Conservation (phyloP, 2,888 invertebrate genomes). For the Mycalesis mineus region DNA sequence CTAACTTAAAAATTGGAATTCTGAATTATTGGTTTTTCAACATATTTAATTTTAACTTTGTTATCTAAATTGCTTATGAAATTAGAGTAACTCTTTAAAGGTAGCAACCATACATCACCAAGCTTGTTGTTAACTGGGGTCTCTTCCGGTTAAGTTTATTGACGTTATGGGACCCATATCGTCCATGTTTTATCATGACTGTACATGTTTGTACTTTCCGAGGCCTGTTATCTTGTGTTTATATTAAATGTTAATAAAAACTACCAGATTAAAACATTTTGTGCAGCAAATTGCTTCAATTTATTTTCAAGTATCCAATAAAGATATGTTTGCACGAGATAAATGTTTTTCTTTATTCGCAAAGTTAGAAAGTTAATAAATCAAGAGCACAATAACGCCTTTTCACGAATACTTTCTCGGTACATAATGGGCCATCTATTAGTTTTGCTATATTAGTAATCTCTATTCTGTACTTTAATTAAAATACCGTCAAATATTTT, state of each 20-base stretch:
- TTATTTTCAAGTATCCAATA: background rate
- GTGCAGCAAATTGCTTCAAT: background rate
- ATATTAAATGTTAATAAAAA: slow-evolving; percentile 4
- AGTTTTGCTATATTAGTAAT: background rate
- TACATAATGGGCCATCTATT: background rate
- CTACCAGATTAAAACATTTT: background rate
- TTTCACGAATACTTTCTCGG: slow-evolving; percentile 13
- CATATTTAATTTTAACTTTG: too few relatives aligned
- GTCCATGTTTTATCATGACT: slow-evolving; percentile 46
- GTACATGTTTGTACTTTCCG: slow-evolving; percentile 36
- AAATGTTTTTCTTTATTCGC: slow-evolving; percentile 4
- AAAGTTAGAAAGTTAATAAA: slow-evolving; percentile 14
- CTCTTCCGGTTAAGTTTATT: slow-evolving; percentile 16
- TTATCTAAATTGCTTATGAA: too few relatives aligned
- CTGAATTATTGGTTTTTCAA: too few relatives aligned
- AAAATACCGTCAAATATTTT: too few relatives aligned
- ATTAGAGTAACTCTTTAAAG: too few relatives aligned
- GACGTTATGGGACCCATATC: slow-evolving; percentile 33
- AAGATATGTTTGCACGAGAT: slow-evolving; percentile 7
- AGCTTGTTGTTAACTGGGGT: background rate
- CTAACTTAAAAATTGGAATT: too few relatives aligned
- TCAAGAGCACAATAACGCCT: background rate
- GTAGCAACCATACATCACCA: too few relatives aligned
- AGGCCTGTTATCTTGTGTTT: slow-evolving; percentile 20
- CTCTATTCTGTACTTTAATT: background rate